These are phyloP conservation scores for Psilopogon haemacephalus DNA, from an alignment of 2,113 vertebrate species.

Conservation along the genomic window DNA sequence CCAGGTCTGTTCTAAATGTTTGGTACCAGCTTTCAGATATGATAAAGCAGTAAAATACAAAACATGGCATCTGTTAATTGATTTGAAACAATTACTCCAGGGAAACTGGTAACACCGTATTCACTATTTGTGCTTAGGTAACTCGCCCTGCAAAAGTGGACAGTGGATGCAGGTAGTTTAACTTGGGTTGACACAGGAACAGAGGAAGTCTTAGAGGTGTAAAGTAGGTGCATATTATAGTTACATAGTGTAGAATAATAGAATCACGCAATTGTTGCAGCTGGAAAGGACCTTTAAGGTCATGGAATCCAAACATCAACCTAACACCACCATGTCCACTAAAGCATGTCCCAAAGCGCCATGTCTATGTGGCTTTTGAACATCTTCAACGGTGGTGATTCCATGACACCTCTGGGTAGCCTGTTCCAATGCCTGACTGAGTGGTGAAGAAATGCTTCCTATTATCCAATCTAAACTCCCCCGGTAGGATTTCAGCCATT, in stretches of 20 bases:
- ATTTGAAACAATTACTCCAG: background rate
- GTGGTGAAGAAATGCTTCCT: no score
- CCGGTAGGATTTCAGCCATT: no score
- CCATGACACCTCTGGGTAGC: no score
- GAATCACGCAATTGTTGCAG: no score
- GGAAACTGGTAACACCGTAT: background rate
- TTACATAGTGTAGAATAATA: background rate
- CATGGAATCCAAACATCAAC: no score
- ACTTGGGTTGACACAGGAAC: background rate
- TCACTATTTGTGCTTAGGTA: background rate
- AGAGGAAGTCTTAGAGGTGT: rapidly evolving
- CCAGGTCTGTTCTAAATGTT: background rate
- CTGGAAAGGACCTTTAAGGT: no score
- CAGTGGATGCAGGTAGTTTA: background rate
- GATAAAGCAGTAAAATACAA: background rate
- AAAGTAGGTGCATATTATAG: background rate
- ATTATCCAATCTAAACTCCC: no score
- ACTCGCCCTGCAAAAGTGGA: background rate
- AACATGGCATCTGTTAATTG: background rate
- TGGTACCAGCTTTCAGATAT: background rate
- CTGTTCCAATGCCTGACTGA: no score
- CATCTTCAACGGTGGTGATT: no score
- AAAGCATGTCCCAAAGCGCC: no score
- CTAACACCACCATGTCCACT: no score
- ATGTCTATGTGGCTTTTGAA: no score